Conservation (phyloP, 2,888 invertebrate species). For the Peribatodes rhomboidaria region DNA sequence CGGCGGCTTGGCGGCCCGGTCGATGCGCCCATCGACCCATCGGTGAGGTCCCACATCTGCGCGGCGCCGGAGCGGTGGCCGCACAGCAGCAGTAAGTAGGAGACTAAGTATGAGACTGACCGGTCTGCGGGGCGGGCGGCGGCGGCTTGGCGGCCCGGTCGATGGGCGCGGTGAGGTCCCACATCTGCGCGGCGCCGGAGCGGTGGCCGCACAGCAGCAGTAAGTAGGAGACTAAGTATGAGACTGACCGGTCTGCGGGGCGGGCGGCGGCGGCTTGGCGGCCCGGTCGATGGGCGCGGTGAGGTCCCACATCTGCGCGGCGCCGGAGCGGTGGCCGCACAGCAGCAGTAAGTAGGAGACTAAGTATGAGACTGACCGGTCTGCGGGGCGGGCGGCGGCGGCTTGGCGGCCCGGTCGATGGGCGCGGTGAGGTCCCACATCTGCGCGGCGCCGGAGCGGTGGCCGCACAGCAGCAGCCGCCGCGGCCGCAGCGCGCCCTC, state of each 20-base stretch:
- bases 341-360: slow-evolving; percentile 91
- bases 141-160: slow-evolving; percentile 88
- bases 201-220: slow-evolving; percentile 97
- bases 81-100: slow-evolving; percentile 96
- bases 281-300: slow-evolving; percentile 96
- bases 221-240: no score
- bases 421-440: slow-evolving; percentile 99
- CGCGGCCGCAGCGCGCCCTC: slow-evolving; percentile 97
- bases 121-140: slow-evolving; percentile 47
- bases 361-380: slow-evolving; percentile 45
- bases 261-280: slow-evolving; percentile 58
- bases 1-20: slow-evolving; percentile 86
- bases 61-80: slow-evolving; percentile 97
- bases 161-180: slow-evolving; percentile 98
- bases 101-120: no score
- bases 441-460: slow-evolving; percentile 96
- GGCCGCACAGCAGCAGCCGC: slow-evolving; percentile 96
- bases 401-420: slow-evolving; percentile 89
- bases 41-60: slow-evolving; percentile 99
- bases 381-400: slow-evolving; percentile 48
- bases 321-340: slow-evolving; percentile 97
- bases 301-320: slow-evolving; percentile 99
- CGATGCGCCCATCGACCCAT: no score
- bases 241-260: no score
- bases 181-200: slow-evolving; percentile 98